These are phyloP conservation scores for Polymixis flavicincta DNA, from an alignment of 2,888 invertebrate genomes.

Conservation along the genomic window DNA sequence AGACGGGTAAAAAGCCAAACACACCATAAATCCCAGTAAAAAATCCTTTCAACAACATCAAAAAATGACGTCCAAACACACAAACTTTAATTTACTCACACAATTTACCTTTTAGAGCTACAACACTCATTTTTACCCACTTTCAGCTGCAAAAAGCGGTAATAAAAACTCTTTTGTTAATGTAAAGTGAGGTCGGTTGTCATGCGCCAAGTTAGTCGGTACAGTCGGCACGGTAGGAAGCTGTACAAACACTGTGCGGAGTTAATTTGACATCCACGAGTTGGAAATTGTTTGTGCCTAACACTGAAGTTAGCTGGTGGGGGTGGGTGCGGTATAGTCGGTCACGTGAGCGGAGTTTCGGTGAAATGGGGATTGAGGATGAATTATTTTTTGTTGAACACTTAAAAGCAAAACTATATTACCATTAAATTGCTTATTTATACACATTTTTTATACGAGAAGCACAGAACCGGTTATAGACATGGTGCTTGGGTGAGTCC, in stretches of 20 bases:
- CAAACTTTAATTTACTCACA: neutral
- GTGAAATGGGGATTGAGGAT: neutral
- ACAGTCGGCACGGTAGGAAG: conserved; percentile 32
- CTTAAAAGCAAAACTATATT: too few relatives aligned
- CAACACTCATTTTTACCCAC: conserved; percentile 3
- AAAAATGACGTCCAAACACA: conserved; percentile 16
- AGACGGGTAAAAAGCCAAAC: neutral
- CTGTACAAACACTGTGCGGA: conserved; percentile 54
- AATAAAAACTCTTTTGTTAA: conserved; percentile 46
- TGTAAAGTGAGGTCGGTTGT: conserved; percentile 36
- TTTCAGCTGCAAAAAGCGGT: conserved; percentile 23
- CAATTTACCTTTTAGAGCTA: conserved; percentile 4
- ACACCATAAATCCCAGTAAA: neutral
- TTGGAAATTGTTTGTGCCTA: conserved; percentile 67
- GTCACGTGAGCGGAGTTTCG: neutral
- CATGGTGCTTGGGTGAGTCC: too few relatives aligned
- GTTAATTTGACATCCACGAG: conserved; percentile 68
- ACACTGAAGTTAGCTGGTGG: conserved; percentile 62
- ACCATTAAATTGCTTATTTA: too few relatives aligned
- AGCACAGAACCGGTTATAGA: too few relatives aligned
- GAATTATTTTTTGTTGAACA: neutral
- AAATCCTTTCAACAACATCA: conserved; percentile 12
- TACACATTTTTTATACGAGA: too few relatives aligned
- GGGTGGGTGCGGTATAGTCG: neutral
- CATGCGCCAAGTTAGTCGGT: conserved; percentile 30